Conservation (phyloP, 2,888 invertebrate species). For the Perithous albicinctus region DNA sequence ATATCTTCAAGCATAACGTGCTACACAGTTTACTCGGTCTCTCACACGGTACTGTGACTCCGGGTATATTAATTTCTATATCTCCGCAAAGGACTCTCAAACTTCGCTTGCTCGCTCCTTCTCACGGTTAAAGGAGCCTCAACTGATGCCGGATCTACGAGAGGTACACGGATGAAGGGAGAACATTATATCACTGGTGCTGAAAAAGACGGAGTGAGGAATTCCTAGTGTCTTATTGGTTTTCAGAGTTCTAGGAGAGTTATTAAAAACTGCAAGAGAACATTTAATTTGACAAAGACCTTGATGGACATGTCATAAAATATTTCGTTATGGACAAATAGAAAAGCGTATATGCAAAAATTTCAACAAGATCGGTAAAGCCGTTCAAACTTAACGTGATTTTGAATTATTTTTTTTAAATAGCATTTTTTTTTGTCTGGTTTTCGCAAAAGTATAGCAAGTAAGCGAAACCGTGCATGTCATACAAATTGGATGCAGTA, state of each 20-base stretch:
- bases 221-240: neutral
- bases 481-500: too few species aligned
- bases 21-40: constrained; percentile 13
- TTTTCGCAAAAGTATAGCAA: too few species aligned
- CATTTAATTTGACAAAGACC: too few species aligned
- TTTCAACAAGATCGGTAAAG: too few species aligned
- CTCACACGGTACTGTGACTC: constrained; percentile 9
- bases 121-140: neutral
- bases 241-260: neutral
- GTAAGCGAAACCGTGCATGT: too few species aligned
- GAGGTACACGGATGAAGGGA: neutral
- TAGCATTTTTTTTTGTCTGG: too few species aligned
- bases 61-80: constrained; percentile 38
- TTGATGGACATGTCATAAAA: too few species aligned
- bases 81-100: constrained; percentile 8
- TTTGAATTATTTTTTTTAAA: too few species aligned
- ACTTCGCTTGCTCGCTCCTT: neutral
- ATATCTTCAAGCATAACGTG: neutral
- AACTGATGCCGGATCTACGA: neutral
- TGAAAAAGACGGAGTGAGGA: neutral
- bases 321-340: too few species aligned
- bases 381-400: too few species aligned
- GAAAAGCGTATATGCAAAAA: too few species aligned
- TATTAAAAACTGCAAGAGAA: neutral
- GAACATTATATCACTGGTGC: neutral